These are phyloP conservation scores for Magallana ariakensis DNA, from an alignment of 1,140 invertebrate species.

Conservation along the genomic window DNA sequence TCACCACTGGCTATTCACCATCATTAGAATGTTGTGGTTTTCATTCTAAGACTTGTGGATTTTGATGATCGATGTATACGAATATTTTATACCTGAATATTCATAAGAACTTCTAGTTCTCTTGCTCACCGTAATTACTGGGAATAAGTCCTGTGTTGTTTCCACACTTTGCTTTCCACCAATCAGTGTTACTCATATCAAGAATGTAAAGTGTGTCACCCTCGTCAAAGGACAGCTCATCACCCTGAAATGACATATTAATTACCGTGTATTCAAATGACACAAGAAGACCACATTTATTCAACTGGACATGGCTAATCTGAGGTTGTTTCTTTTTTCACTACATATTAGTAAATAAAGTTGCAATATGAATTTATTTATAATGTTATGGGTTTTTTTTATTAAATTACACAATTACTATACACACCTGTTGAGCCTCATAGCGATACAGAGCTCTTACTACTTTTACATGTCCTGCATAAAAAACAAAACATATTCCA, in stretches of 20 bases:
- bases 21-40: no score
- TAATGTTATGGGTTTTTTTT: background rate
- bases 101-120: no score
- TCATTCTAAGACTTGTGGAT: no score
- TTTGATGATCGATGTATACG: no score
- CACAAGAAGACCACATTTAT: no score
- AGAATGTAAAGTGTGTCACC: constrained; percentile 86
- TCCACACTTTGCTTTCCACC: constrained; percentile 85
- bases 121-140: constrained; percentile 84
- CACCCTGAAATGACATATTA: constrained; percentile 69
- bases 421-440: constrained; percentile 82
- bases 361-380: no score
- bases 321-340: no score
- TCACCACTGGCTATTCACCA: no score
- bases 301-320: no score
- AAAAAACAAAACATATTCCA: background rate
- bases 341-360: no score
- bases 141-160: constrained; percentile 84
- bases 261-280: no score
- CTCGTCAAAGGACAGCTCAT: constrained; percentile 85
- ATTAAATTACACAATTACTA: background rate
- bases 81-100: no score
- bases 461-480: constrained; percentile 83
- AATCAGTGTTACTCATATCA: constrained; percentile 81
- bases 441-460: constrained; percentile 84